Percentiles rank a stretch among this genome's conserved stretches.
phyloP scores from a whole-genome alignment of 1,140 invertebrate genomes.

The Camponotus floridanus region DNA sequence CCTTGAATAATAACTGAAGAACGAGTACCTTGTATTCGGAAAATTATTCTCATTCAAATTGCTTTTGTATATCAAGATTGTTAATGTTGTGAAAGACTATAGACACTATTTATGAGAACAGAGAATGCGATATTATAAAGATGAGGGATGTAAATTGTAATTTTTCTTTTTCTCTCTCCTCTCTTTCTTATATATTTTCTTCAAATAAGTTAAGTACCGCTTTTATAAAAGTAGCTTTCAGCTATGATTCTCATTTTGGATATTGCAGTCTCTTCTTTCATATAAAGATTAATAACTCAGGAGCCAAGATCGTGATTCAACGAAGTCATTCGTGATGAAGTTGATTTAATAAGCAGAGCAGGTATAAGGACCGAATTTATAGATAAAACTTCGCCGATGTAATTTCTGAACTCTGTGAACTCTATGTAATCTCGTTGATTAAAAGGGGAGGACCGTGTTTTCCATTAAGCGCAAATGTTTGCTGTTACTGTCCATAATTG shows the following conservation, averaged over 20 bases:
- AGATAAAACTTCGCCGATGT: conserved; percentile 32
- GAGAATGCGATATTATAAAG: not conserved
- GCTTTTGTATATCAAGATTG: not conserved
- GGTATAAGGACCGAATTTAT: not conserved
- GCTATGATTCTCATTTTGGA: not conserved
- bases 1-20: not conserved
- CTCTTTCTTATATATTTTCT: too few relatives aligned
- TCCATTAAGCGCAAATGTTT: conserved; percentile 40
- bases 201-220: not conserved
- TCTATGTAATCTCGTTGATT: conserved; percentile 40
- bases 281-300: not conserved
- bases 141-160: not conserved
- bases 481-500: conserved; percentile 43
- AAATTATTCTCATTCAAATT: conserved; percentile 7
- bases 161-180: not conserved
- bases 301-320: not conserved
- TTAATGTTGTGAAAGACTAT: not conserved
- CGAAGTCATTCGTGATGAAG: not conserved
- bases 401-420: conserved; percentile 16
- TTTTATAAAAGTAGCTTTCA: not conserved
- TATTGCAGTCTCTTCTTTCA: conserved; percentile 16
- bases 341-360: conserved; percentile 8
- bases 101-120: not conserved
- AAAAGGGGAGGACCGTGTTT: conserved; percentile 43
- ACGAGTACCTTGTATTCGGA: not conserved